phyloP scores from a whole-genome alignment of 1,140 invertebrate genomes.

The Pollicipes pollicipes region DNA sequence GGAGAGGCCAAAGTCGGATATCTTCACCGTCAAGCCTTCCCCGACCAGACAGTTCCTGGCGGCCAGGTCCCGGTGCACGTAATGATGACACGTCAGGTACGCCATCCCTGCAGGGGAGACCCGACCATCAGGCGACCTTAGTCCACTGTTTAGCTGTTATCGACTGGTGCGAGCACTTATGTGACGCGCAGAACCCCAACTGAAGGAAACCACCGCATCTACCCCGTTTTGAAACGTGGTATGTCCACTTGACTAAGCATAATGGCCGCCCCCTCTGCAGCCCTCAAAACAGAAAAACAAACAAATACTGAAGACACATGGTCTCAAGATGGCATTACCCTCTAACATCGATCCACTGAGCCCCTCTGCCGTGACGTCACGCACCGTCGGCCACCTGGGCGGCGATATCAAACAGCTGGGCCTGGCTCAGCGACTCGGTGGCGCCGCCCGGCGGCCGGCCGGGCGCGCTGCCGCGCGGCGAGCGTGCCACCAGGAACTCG shows the following conservation, averaged over 20 bases:
- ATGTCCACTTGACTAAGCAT: too few species aligned
- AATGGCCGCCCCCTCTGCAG: too few species aligned
- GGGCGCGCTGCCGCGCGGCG: conserved; percentile 9
- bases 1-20: conserved; percentile 36
- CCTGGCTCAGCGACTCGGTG: not conserved
- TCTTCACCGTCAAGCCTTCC: conserved; percentile 28
- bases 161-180: too few species aligned
- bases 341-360: too few species aligned
- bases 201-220: too few species aligned
- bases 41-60: conserved; percentile 32
- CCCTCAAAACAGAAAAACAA: too few species aligned
- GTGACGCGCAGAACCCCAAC: too few species aligned
- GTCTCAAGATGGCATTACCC: too few species aligned
- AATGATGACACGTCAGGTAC: conserved; percentile 29
- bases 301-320: too few species aligned
- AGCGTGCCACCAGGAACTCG: conserved; percentile 11
- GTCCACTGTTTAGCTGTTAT: too few species aligned
- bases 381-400: conserved; percentile 23
- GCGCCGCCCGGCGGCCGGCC: conserved; percentile 11
- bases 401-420: not conserved
- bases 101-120: conserved; percentile 29
- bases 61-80: conserved; percentile 34
- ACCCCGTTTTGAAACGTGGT: too few species aligned
- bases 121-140: too few species aligned
- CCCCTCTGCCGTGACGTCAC: conserved; percentile 46